Conservation (phyloP, 2,113 vertebrate genomes). For the Serilophus lunatus region DNA sequence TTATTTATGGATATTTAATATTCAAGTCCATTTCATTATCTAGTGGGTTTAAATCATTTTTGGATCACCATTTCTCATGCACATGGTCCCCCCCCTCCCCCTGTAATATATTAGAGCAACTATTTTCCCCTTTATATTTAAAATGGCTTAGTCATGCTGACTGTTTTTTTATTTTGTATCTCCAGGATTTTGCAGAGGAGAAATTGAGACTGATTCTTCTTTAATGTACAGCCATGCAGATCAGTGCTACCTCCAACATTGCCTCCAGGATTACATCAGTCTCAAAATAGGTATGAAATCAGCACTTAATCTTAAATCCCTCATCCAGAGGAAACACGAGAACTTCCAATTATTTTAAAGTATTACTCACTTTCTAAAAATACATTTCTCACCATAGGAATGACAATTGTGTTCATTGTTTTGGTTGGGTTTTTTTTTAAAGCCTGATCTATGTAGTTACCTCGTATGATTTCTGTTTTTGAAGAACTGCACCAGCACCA, state of each 20-base stretch:
- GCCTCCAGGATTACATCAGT: constrained; percentile 10
- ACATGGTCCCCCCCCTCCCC: neutral
- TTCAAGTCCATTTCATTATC: constrained; percentile 72
- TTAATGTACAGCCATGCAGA: neutral
- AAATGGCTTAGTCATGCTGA: constrained; percentile 65
- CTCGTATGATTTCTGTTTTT: constrained; percentile 33
- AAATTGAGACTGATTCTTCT: neutral
- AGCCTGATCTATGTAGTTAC: constrained; percentile 24
- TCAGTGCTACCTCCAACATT: neutral
- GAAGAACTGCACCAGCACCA: constrained; percentile 24
- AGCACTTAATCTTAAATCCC: constrained; percentile 37
- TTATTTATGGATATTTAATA: constrained; percentile 76
- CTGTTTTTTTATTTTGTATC: constrained; percentile 18
- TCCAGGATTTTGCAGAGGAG: constrained; percentile 36
- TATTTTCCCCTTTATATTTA: constrained; percentile 53
- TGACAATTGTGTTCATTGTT: constrained; percentile 19
- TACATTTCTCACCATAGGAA: constrained; percentile 50
- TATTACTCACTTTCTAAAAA: constrained; percentile 50
- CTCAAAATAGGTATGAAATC: constrained; percentile 47
- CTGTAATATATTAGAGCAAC: constrained; percentile 55
- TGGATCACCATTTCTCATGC: constrained; percentile 37
- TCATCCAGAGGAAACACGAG: constrained; percentile 53
- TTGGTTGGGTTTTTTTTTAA: neutral
- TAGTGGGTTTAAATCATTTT: constrained; percentile 64
- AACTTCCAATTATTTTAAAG: constrained; percentile 60